Evolutionary conservation across 2,888 invertebrate species (phyloP).

Genomic region (Serrognathus titanus): DNA sequence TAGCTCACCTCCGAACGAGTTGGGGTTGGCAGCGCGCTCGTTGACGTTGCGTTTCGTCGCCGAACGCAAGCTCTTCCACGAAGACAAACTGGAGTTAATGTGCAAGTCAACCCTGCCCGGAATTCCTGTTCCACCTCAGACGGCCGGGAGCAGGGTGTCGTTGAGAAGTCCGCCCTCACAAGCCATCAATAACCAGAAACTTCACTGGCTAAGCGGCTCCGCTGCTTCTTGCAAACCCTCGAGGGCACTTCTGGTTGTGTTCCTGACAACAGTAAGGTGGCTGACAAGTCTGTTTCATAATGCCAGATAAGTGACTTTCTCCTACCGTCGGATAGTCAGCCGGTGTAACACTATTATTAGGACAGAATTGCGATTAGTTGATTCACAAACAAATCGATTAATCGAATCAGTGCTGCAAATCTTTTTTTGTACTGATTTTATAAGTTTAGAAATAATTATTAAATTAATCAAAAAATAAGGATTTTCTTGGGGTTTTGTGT

Average conservation of each 20-base stretch:
- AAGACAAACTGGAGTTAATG: conserved; percentile 35
- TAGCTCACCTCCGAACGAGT: conserved; percentile 33
- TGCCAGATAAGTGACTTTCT: neutral
- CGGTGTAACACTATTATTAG: no score
- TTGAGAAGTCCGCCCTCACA: conserved; percentile 28
- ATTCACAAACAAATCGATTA: no score
- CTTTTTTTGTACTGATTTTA: no score
- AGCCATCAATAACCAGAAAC: conserved; percentile 35
- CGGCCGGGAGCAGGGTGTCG: conserved; percentile 28
- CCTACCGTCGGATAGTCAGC: no score
- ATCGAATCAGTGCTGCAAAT: no score
- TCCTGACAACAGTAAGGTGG: neutral
- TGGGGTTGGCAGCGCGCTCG: conserved; percentile 35
- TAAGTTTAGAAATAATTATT: no score
- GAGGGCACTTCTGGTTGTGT: neutral
- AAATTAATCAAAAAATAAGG: no score
- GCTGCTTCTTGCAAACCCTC: neutral
- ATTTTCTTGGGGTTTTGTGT: no score
- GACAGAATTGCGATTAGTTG: no score
- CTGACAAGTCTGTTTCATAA: neutral
- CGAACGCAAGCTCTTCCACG: conserved; percentile 36
- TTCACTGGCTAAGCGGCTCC: conserved; percentile 30
- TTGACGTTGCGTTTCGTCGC: conserved; percentile 34
- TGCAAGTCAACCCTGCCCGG: conserved; percentile 42
- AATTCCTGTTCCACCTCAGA: conserved; percentile 36